Evolutionary conservation across 2,888 invertebrate species (phyloP), one percentile per base, ranked within the genome.

Genomic region (Alviniconcha strummeri): DNA sequence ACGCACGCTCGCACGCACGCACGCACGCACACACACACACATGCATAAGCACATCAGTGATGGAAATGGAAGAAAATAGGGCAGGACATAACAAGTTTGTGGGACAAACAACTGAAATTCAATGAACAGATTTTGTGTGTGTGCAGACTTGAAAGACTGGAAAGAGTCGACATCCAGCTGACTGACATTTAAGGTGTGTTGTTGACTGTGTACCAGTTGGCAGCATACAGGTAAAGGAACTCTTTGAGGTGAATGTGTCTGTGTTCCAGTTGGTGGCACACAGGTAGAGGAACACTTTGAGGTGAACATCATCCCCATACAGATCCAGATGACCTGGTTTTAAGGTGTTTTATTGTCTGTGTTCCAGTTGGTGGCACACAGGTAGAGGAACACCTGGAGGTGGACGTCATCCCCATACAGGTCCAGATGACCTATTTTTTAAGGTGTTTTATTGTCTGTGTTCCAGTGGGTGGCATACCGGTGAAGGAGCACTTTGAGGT

Each of bases 401-500:
- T 99, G 88, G 99, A 99, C 94, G 97, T 99, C 98, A 17, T 69
- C 6, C 99, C 99, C 11, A 97, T 91, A 96, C 97, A 96, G 96
- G 96, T 88, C 95, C 94, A 94, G 87, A 90, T 36, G 36, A 36
- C 36, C 36, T 36, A 3, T 36, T 36, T 36, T 36, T 36, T 36
- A 36, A 36, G 36, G 36, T 36, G 36, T 36, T 36, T 36, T 69
- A 6, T 7, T 74, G 72, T 52, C 13, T 52, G 72, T 81, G 7
- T 75, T 76, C 13, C 88, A 92, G 99, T 99, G 8, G 99, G 98
- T n/a, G 99, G 99, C 4, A 99, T 99, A 89, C 97, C 98, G 0
- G 98, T 99, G 17, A 99, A 99, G 93, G 99, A 99, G 93, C 93
- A 93, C 86, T 98, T 99, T 94, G 99, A 99, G 95, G 98, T 99